Conservation (phyloP, 1,140 invertebrate species). For the Onthophagus taurus region DNA sequence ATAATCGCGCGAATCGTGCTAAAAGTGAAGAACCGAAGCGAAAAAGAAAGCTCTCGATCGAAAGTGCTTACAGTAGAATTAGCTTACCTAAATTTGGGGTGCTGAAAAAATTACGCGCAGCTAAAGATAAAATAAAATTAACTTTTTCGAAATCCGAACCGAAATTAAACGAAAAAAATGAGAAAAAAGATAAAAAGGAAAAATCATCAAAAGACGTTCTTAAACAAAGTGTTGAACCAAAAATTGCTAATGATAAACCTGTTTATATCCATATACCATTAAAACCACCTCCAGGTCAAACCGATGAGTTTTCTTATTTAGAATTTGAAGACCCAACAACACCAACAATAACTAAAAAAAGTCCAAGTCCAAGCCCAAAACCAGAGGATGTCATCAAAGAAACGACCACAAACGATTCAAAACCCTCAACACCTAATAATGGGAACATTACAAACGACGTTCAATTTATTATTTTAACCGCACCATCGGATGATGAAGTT, state of each 20-base stretch:
- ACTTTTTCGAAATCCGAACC: slow-evolving; percentile 20
- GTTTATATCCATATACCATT: slow-evolving; percentile 36
- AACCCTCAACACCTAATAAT: not conserved
- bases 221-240: not conserved
- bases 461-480: slow-evolving; percentile 34
- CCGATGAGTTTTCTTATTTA: slow-evolving; percentile 33
- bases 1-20: slow-evolving; percentile 15
- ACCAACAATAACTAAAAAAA: slow-evolving; percentile 7
- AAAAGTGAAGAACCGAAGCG: slow-evolving; percentile 30
- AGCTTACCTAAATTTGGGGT: slow-evolving; percentile 29
- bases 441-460: slow-evolving; percentile 16
- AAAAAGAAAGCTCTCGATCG: slow-evolving; percentile 31
- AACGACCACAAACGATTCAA: slow-evolving; percentile 6
- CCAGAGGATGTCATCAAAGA: slow-evolving; percentile 4
- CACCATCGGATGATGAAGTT: slow-evolving; percentile 35
- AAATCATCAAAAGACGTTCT: not conserved
- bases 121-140: slow-evolving; percentile 31
- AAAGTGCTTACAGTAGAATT: slow-evolving; percentile 31
- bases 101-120: slow-evolving; percentile 29
- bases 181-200: slow-evolving; percentile 13
- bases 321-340: slow-evolving; percentile 21
- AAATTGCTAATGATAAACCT: slow-evolving; percentile 19
- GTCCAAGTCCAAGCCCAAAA: not conserved
- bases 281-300: slow-evolving; percentile 30
- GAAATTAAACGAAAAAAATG: slow-evolving; percentile 10